Evolutionary conservation across 2,113 vertebrate genomes (phyloP), one percentile per base, ranked within the genome.

Genomic region (Xiphophorus hellerii): DNA sequence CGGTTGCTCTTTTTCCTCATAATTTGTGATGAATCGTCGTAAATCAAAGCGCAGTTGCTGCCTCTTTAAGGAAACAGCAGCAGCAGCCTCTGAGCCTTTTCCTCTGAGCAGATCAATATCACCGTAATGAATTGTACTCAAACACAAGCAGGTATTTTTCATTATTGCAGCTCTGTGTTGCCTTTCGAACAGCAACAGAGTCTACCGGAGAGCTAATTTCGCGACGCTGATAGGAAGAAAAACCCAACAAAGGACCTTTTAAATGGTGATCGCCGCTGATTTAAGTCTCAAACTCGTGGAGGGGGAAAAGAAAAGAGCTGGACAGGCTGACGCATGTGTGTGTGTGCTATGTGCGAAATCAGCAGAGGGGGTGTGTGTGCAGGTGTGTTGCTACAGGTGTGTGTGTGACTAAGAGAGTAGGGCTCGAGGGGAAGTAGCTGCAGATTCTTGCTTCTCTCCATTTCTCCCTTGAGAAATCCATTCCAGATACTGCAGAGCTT

Each of bases 51-150:
- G 5, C 75, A 66, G 69, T 67, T 27, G 27, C 62, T 74, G 89
- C 64, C 76, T 83, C 84, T n/a, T 60, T 82, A 85, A 82, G 76
- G 65, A 89, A 88, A 83, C 87, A 71, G 82, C 62, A 73, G 81
- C 29, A 74, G 79, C 29, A 74, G 70, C 80, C 74, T 75, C 76
- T 48, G 86, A 87, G 83, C 69, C 65, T 87, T 84, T 76, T 76
- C 71, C 78, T 83, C 77, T 61, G 69, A 87, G 69, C 67, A 82
- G 87, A 91, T 92, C 89, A 86, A 88, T 90, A 92, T 85, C 87
- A 79, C 68, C 77, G 71, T 81, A 89, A 87, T 88, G 76, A 87
- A 90, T 83, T 79, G 86, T 80, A 83, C 81, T 80, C 76, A 85
- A 71, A 71, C 69, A 72, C 74, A 77, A 74, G 69, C 66, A 81